Base-by-base conservation (phyloP, 2,797 vertebrate genomes). In the Pempheris klunzingeri region DNA sequence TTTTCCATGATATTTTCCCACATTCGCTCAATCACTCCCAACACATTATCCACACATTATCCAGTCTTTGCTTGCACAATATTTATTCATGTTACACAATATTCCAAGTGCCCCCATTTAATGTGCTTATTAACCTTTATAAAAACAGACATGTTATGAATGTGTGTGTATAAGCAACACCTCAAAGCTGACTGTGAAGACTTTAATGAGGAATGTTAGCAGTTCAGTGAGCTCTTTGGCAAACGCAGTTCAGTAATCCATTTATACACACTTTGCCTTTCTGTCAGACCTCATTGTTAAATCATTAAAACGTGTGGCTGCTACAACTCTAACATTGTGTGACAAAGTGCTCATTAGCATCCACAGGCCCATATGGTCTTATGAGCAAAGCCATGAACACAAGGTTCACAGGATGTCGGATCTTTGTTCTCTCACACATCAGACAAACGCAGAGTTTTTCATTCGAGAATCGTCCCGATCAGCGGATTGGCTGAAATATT, bases 1-100 rank as follows among this genome's bases (percentile, higher is more conserved):
- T 95, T 96, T 96, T 96, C 95, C 94, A 95, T 94, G 84, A 94
- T 94, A 93, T 95, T 95, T 94, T 94, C 92, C 94, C 93, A 94
- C 92, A 92, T 89, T 92, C 74, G 43, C 89, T 90, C 87, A 76
- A 89, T 93, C 92, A 85, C 90, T 92, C 87, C 88, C 82, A 84
- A 84, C 92, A 93, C 87, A 85, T 93, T 93, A 93, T 90, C 88
- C 87, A 50, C 84, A 85, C 84, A 55, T 88, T 87, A 88, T 86
- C 74, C 85, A 82, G 58, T 88, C 76, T 82, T 62, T 71, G 78
- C 77, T 91, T 81, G 86, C 85, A 80, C 91, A 91, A 86, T 88
- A 88, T 92, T 92, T 91, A 83, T 90, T 92, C 86, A 86, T 77
- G 83, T 87, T 87, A 87, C 82, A 86, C 90, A 74, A 78, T 88